phyloP scores from a whole-genome alignment of 2,888 invertebrate species.

The Fabriciana adippe region DNA sequence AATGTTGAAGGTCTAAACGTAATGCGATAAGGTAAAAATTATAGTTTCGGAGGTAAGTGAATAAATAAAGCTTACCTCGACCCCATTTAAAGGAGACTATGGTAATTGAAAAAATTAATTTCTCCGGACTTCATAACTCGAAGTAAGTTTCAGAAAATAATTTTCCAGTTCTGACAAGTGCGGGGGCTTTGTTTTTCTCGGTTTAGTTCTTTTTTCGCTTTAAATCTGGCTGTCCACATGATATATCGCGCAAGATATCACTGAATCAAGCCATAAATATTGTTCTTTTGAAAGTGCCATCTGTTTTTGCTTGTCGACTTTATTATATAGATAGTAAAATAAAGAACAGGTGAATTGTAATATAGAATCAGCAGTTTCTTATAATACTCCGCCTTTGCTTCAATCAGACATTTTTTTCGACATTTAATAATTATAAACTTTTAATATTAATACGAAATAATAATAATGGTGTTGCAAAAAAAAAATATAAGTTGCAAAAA shows the following conservation, averaged over 20 bases:
- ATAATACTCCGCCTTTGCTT: neutral
- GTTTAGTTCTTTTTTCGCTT: conserved; percentile 20
- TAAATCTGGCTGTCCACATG: conserved; percentile 22
- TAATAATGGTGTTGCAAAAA: too few species aligned
- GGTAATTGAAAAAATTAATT: conserved; percentile 39
- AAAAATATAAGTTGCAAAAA: too few species aligned
- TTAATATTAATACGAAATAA: too few species aligned
- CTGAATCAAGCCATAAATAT: conserved; percentile 15
- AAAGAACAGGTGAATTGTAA: neutral
- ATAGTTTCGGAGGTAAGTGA: conserved; percentile 14
- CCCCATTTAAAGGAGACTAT: conserved; percentile 34
- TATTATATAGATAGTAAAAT: conserved; percentile 4
- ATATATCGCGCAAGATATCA: conserved; percentile 17
- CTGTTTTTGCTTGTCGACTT: conserved; percentile 18
- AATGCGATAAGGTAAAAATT: neutral
- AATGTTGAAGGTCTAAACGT: too few species aligned
- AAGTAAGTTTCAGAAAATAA: conserved; percentile 37
- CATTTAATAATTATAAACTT: too few species aligned
- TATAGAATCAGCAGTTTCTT: conserved; percentile 3
- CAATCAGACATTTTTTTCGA: too few species aligned
- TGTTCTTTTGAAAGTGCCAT: conserved; percentile 14
- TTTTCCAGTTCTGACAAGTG: conserved; percentile 37
- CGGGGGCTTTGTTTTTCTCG: conserved; percentile 31
- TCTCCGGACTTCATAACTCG: conserved; percentile 36
- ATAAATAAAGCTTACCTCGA: conserved; percentile 28